These are phyloP conservation scores for Drepanosiphum platanoidis DNA, from an alignment of 2,888 invertebrate species.

Conservation along the genomic window DNA sequence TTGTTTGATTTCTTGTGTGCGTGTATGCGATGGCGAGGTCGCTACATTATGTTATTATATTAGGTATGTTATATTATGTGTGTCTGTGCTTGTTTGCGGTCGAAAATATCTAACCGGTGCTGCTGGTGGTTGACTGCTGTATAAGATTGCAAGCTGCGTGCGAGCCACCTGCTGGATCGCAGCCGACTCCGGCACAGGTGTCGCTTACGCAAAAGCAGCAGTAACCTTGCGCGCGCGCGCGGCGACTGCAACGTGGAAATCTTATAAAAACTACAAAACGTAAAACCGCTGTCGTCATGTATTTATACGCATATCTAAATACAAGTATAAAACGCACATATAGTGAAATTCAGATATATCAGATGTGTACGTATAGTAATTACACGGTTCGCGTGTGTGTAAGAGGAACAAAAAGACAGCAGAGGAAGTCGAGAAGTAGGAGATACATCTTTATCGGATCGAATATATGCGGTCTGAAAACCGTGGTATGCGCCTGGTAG, in stretches of 20 bases:
- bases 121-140: slow-evolving; percentile 1
- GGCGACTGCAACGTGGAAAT: background rate
- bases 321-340: no score
- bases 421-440: background rate
- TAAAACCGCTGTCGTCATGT: background rate
- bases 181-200: slow-evolving; percentile 35
- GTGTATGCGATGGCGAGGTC: background rate
- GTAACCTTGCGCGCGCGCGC: background rate
- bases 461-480: slow-evolving; percentile 13
- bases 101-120: slow-evolving; percentile 26
- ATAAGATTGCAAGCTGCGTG: slow-evolving; percentile 49
- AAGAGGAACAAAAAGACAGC: background rate
- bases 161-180: slow-evolving; percentile 43
- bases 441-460: slow-evolving; percentile 11
- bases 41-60: background rate
- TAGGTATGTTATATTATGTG: background rate
- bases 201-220: slow-evolving; percentile 16
- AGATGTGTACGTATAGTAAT: background rate
- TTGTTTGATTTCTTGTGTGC: background rate
- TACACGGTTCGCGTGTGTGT: background rate
- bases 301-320: background rate
- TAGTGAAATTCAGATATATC: background rate
- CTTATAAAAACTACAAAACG: slow-evolving; percentile 23
- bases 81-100: slow-evolving; percentile 11
- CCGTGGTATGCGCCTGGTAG: slow-evolving; percentile 2